Conservation (phyloP, 2,888 invertebrate genomes). For the Hirtodrosophila trivittata region DNA sequence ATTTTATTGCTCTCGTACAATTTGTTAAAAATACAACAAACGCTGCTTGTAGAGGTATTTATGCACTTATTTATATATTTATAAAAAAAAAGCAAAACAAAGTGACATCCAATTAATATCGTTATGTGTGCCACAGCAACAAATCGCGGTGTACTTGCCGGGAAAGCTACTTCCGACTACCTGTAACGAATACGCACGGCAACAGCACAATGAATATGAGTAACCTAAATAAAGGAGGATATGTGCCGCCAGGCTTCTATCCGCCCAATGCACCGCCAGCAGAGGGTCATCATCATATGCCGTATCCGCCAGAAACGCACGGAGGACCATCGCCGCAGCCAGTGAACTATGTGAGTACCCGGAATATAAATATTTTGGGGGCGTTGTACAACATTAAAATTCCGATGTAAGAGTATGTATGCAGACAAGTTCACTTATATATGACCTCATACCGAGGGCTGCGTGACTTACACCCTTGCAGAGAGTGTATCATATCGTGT, state of each 20-base stretch:
- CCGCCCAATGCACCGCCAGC: slow-evolving; percentile 67
- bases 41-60: no score
- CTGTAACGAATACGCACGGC: slow-evolving; percentile 30
- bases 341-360: slow-evolving; percentile 71
- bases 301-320: slow-evolving; percentile 17
- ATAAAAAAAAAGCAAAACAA: background rate
- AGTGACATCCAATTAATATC: background rate
- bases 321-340: slow-evolving; percentile 48
- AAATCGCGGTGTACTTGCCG: slow-evolving; percentile 7
- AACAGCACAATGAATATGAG: slow-evolving; percentile 67
- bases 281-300: slow-evolving; percentile 51
- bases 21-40: no score
- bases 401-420: no score
- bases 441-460: background rate
- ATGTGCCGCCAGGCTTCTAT: slow-evolving; percentile 79
- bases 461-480: background rate
- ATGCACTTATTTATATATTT: no score
- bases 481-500: background rate
- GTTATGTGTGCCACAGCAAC: background rate
- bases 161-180: slow-evolving; percentile 9
- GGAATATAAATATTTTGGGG: slow-evolving; percentile 4
- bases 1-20: no score
- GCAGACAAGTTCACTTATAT: background rate
- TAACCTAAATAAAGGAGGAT: slow-evolving; percentile 81
- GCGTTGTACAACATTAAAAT: no score